phyloP scores from a whole-genome alignment of 2,797 vertebrate species.

The Manis crassicaudata region DNA sequence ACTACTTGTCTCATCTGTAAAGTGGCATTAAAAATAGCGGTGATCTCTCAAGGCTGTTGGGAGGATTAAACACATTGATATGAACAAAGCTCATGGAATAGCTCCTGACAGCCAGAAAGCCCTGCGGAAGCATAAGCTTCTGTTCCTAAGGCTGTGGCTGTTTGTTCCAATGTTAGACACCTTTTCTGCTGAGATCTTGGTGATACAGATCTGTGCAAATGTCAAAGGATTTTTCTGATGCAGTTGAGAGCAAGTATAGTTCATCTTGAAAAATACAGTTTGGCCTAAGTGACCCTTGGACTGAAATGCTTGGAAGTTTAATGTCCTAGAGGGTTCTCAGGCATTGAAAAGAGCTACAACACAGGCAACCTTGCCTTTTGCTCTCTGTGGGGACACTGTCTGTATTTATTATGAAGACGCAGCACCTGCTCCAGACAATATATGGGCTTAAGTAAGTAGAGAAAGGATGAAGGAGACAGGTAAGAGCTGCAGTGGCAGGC shows the following conservation, averaged over 20 bases:
- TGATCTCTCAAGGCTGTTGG: background rate
- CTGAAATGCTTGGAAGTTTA: background rate
- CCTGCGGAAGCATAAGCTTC: background rate
- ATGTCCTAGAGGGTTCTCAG: background rate
- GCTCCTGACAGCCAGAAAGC: background rate
- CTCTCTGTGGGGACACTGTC: background rate
- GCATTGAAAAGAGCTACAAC: background rate
- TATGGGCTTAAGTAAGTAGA: background rate
- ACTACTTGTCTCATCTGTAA: background rate
- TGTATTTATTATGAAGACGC: background rate
- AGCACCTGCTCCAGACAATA: background rate
- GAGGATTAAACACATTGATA: background rate
- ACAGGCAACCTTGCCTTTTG: background rate
- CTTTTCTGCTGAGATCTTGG: background rate
- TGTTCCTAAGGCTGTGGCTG: background rate
- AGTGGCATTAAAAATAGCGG: background rate
- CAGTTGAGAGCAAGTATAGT: background rate
- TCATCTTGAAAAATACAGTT: background rate
- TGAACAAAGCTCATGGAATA: fast-evolving
- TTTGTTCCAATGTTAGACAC: background rate
- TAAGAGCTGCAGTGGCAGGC: background rate
- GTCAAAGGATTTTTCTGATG: background rate
- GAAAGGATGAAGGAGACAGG: background rate
- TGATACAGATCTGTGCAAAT: background rate
- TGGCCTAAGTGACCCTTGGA: background rate